These are phyloP conservation scores for Dermatophagoides farinae DNA, from an alignment of 1,140 invertebrate species.

Conservation along the genomic window DNA sequence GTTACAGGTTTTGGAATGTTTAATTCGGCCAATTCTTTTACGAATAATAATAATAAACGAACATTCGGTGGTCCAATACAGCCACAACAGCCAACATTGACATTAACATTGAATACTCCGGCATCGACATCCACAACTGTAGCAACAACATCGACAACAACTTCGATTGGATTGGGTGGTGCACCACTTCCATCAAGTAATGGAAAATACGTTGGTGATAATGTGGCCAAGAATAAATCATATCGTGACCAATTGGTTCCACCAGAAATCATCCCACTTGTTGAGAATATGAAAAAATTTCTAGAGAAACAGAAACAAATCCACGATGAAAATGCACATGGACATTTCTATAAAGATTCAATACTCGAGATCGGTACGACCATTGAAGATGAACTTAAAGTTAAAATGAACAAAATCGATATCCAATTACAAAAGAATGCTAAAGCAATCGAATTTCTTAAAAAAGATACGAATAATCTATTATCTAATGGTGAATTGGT, in stretches of 20 bases:
- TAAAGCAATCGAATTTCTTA: constrained; percentile 10
- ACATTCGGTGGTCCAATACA: background rate
- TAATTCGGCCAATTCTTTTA: background rate
- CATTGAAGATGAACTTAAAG: constrained; percentile 7
- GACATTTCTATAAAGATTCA: constrained; percentile 12
- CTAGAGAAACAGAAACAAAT: constrained; percentile 12
- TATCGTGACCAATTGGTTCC: constrained; percentile 1
- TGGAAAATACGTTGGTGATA: background rate
- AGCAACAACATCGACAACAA: background rate
- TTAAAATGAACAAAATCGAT: constrained; percentile 10
- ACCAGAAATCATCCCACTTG: constrained; percentile 8
- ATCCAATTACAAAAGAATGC: constrained; percentile 8
- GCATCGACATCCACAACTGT: background rate
- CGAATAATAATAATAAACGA: no score
- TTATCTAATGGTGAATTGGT: constrained; percentile 11
- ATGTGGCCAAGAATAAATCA: background rate
- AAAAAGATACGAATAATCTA: constrained; percentile 11
- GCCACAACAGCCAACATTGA: background rate
- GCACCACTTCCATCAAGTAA: background rate
- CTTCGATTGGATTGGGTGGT: constrained; percentile 6
- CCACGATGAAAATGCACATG: constrained; percentile 13
- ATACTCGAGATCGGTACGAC: constrained; percentile 11
- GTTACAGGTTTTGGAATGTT: background rate
- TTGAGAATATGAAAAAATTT: constrained; percentile 12
- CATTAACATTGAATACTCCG: constrained; percentile 2